phyloP scores from a whole-genome alignment of 1,140 invertebrate genomes.

The Melipona quadrifasciata region DNA sequence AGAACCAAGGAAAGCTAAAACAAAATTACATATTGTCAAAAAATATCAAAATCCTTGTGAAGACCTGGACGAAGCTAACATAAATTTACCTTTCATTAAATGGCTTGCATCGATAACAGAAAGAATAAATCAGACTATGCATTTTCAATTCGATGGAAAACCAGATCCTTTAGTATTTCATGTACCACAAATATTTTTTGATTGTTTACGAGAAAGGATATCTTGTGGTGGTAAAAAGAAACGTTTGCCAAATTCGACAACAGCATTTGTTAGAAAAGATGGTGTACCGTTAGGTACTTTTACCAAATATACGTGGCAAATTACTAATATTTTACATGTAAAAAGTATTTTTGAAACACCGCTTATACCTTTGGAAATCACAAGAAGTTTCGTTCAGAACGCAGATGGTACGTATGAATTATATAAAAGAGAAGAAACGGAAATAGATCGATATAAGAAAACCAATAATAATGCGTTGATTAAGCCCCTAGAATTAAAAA shows the following conservation, averaged over 20 bases:
- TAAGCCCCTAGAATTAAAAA: conserved; percentile 86
- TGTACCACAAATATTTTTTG: conserved; percentile 88
- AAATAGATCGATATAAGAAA: conserved; percentile 82
- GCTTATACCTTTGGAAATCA: conserved; percentile 85
- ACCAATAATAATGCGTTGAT: conserved; percentile 83
- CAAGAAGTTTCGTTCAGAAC: conserved; percentile 86
- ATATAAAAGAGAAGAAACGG: conserved; percentile 83
- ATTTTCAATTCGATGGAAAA: conserved; percentile 88
- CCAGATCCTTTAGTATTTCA: conserved; percentile 88
- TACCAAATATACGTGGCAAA: conserved; percentile 89
- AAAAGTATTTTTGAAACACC: conserved; percentile 90
- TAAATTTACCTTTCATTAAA: conserved; percentile 84
- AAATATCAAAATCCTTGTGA: conserved; percentile 74
- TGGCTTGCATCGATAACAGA: conserved; percentile 90
- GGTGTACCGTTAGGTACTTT: conserved; percentile 87
- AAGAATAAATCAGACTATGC: conserved; percentile 90
- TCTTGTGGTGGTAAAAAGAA: conserved; percentile 86
- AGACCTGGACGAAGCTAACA: conserved; percentile 76
- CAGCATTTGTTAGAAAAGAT: conserved; percentile 84
- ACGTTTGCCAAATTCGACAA: conserved; percentile 85
- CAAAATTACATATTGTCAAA: conserved; percentile 72
- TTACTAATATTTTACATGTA: conserved; percentile 88
- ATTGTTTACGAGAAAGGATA: conserved; percentile 87
- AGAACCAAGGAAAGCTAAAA: conserved; percentile 73
- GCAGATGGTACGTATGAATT: conserved; percentile 85